These are phyloP conservation scores for Alloscopus bannaensis DNA, from an alignment of 2,888 invertebrate species.

Conservation along the genomic window DNA sequence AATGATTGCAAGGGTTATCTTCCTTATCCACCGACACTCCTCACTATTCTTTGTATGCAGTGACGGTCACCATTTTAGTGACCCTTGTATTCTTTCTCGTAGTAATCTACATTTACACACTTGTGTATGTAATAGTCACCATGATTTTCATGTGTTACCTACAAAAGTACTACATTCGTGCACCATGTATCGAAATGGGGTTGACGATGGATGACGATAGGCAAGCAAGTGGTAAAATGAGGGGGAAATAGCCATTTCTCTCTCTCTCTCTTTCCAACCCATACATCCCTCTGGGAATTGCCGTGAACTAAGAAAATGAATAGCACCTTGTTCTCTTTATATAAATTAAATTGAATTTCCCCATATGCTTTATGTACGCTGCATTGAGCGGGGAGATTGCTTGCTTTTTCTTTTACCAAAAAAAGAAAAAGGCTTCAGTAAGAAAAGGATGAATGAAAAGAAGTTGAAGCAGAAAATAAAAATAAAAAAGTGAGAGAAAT, in stretches of 20 bases:
- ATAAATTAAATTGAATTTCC: constrained; percentile 74
- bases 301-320: constrained; percentile 72
- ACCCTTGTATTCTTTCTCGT: constrained; percentile 23
- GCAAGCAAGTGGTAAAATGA: constrained; percentile 62
- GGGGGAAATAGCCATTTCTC: constrained; percentile 72
- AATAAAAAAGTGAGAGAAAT: too few relatives aligned
- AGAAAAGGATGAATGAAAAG: constrained; percentile 41
- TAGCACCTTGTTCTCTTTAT: constrained; percentile 74
- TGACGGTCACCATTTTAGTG: constrained; percentile 6
- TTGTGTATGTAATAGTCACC: constrained; percentile 29
- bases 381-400: constrained; percentile 59
- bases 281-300: constrained; percentile 70
- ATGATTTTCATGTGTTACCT: too few relatives aligned
- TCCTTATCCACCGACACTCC: neutral
- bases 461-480: constrained; percentile 37
- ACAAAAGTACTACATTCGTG: too few relatives aligned
- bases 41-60: neutral
- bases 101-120: neutral
- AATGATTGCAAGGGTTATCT: constrained; percentile 30
- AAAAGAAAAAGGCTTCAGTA: constrained; percentile 5
- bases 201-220: too few relatives aligned
- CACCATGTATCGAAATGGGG: too few relatives aligned
- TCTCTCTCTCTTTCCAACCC: too few relatives aligned
- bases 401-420: constrained; percentile 32
- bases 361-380: constrained; percentile 64